A percentile compares a stretch with the other conserved stretches of the same genome.
These are phyloP conservation scores for Cheilosia impressa DNA, from an alignment of 2,888 invertebrate species.

Conservation along the genomic window DNA sequence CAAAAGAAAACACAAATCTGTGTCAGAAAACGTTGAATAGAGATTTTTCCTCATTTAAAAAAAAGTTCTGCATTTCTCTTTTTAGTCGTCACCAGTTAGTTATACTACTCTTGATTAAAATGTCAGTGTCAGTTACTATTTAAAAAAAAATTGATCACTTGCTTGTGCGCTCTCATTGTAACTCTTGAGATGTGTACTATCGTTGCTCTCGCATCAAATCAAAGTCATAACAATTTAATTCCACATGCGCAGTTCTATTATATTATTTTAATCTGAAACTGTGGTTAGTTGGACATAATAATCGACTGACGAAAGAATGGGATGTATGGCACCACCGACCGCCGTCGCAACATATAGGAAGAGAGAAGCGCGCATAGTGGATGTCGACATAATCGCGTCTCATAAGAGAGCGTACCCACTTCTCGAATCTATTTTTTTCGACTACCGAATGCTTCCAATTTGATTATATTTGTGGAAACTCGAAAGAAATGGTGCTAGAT, in stretches of 20 bases:
- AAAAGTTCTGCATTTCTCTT: constrained; percentile 1
- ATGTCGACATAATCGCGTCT: not conserved
- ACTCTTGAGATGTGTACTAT: constrained; percentile 30
- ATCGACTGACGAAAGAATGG: constrained; percentile 29
- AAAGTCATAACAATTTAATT: constrained; percentile 72
- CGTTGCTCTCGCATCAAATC: constrained; percentile 53
- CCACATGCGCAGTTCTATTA: constrained; percentile 70
- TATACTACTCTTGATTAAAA: constrained; percentile 46
- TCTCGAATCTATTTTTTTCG: not conserved
- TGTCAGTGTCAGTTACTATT: constrained; percentile 48
- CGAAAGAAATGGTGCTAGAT: constrained; percentile 3
- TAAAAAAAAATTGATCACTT: not conserved
- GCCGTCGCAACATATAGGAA: constrained; percentile 38
- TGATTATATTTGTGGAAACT: not conserved
- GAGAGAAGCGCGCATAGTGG: constrained; percentile 1
- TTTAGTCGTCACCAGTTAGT: constrained; percentile 19
- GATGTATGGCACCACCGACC: constrained; percentile 33
- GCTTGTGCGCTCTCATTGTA: constrained; percentile 33
- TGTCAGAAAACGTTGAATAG: constrained; percentile 26
- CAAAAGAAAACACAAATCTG: constrained; percentile 24
- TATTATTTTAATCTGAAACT: constrained; percentile 56
- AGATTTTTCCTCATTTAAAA: constrained; percentile 4
- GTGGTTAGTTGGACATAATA: constrained; percentile 7
- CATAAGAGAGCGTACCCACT: not conserved
- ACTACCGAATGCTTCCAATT: not conserved